Evolutionary conservation across 2,888 invertebrate genomes (phyloP), one percentile per base, ranked within the genome.

Genomic region (Machimus atricapillus): DNA sequence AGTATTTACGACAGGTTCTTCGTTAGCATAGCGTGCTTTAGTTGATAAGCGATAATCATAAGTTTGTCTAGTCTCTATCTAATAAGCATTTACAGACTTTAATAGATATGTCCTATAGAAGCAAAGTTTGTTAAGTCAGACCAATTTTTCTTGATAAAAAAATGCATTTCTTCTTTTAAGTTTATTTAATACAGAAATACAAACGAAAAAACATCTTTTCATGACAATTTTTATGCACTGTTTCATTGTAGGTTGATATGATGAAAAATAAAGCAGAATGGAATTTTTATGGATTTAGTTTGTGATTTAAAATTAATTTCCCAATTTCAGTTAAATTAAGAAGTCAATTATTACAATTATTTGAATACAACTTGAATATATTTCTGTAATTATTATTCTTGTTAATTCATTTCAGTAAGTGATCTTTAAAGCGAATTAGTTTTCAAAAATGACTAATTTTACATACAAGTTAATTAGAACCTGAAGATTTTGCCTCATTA

Each of bases 401-500:
- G 40, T 40, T 40, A 34, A 34, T 34, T 40, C 1, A 40, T 40
- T 40, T 40, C 40, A 40, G 12, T 7, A 40, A 40, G 12, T 40
- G 40, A 40, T 0, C 9, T 52, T 19, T n/a, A 52, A 52, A 52
- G n/a, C 6, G n/a, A 1, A 12, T 52, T 16, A 52, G 14, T n/a
- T 14, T 43, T 52, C 0, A 52, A 6, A 52, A 52, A 8, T 37
- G n/a, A 2, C 5, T 14, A 46, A 46, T 14, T 52, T 52, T 52
- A 0, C n/a, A 52, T 6, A 52, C n/a, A 23, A 58, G 23, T 58
- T 66, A 66, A 27, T 27, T 23, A 12, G 12, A 14, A 66, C 7
- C 23, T 66, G 7, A 2, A 23, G 12, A 14, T 19, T 66, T 66
- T 23, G 19, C 90, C 58, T 89, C 88, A 43, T 82, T 89, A 12